Base-by-base conservation (phyloP, 1,140 invertebrate genomes). In the Hycleus cichorii region DNA sequence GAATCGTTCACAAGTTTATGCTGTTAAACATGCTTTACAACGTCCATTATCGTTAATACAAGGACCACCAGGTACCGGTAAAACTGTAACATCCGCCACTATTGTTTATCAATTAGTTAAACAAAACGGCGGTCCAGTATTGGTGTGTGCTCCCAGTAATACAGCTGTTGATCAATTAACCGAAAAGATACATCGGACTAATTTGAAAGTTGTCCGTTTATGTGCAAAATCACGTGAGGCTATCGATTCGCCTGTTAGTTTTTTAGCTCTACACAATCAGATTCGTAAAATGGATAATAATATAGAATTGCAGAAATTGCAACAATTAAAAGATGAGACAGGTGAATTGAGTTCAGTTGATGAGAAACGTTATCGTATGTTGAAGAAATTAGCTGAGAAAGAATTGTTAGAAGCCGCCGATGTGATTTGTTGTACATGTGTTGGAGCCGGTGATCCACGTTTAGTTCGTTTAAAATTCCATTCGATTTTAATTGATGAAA, bases 91-190 rank as follows among this genome's bases (percentile, higher is more conserved):
- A 2, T 99, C 97, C 5, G 97, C 97, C 0, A 98, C 97, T 0
- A 95, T 99, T 67, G 97, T 99, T 0, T 99, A 98, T 72, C 97
- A 99, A 74, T 77, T 99, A 38, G 95, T 95, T 0, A 92, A 96
- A 73, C 93, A 97, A 70, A 92, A 87, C 63, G 90, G 88, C 4
- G 93, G 94, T 2, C 93, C 95, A 0, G 95, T 99, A 0, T 76
- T 99, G 0, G 97, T 99, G 0, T 99, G 97, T 76, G 97, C 97
- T 2, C 97, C 97, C 0, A 97, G 93, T 12, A 99, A 99, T 71
- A 99, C 97, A 7, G 97, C 97, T 44, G 97, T 99, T 0, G 97
- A 99, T 76, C 97, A 99, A 70, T 77, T 99, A 2, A 98, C 97
- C 0, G 96, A 99, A 75, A 99, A 99, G 75, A 98, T 99, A 47